Evolutionary conservation across 2,888 invertebrate species (phyloP).

Genomic region (Rhamphomyia laevipes): DNA sequence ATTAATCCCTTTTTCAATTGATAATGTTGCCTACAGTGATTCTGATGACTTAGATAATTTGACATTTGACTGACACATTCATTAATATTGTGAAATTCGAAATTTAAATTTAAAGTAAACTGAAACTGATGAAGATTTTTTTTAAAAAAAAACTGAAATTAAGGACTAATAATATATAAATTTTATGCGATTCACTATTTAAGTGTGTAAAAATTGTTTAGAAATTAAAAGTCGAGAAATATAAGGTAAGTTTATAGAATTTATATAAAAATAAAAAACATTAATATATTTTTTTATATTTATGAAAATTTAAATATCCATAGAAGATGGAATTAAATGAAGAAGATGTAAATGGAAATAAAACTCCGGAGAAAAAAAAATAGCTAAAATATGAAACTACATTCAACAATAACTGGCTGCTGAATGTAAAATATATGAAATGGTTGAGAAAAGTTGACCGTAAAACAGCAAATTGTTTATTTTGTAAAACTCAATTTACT

Average conservation of each 20-base stretch:
- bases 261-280: neutral
- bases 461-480: neutral
- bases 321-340: neutral
- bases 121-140: neutral
- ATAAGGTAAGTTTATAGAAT: neutral
- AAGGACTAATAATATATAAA: too few species aligned
- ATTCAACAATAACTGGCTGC: neutral
- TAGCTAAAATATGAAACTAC: neutral
- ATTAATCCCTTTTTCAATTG: neutral
- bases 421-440: neutral
- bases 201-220: neutral
- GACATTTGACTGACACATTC: neutral
- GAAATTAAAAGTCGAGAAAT: neutral
- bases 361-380: neutral
- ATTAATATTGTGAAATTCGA: neutral
- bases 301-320: neutral
- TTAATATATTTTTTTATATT: neutral
- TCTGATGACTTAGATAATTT: neutral
- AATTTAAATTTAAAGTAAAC: neutral
- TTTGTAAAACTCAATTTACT: neutral
- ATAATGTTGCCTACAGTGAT: neutral
- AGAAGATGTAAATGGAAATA: neutral
- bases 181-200: too few species aligned
- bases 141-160: too few species aligned
- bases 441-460: neutral